Base-by-base conservation (phyloP, 1,140 invertebrate species). In the Euglossa dilemma region DNA sequence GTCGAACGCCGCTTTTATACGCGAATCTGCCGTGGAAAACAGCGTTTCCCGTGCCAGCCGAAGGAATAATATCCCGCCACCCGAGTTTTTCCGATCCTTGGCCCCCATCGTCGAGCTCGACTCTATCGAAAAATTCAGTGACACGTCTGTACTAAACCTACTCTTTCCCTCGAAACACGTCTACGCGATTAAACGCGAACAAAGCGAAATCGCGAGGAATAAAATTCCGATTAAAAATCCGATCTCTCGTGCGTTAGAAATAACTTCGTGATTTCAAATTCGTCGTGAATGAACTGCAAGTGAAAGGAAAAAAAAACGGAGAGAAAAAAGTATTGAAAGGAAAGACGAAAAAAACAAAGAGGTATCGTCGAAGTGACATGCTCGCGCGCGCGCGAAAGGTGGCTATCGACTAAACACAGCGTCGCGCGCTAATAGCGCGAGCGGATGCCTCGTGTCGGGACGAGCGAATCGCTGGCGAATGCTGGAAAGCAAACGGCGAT, bases 1-100 rank as follows among this genome's bases (percentile, higher is more conserved):
- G 47, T 72, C 72, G 73, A 80, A 70, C 61, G 66, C 81, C 80
- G 83, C 74, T 85, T 88, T n/a, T 75, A 66, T 76, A 80, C 57
- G 36, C 36, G 56, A 61, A 77, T 76, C 43, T 52, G 16, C 36
- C 0, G 11, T 28, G 23, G 52, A 77, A n/a, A 83, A 61, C 28
- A 36, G 47, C 52, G 70, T 47, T 20, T 9, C 23, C 14, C 0
- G 47, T 28, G 45, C 50, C 47, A 14, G 12, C 4, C 8, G 16
- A 6, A 47, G 5, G 50, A 84, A 85, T 85, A 67, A 72, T 59
- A 67, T n/a, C 63, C 16, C 8, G 52, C n/a, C 50, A 47, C 36
- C 43, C 45, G 59, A 54, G n/a, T 54, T 59, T 64, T 16, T 5
- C 9, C n/a, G n/a, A n/a, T n/a, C n/a, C n/a, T n/a, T n/a, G n/a